Evolutionary conservation across 2,888 invertebrate species (phyloP).

Genomic region (Antheraea yamamai): DNA sequence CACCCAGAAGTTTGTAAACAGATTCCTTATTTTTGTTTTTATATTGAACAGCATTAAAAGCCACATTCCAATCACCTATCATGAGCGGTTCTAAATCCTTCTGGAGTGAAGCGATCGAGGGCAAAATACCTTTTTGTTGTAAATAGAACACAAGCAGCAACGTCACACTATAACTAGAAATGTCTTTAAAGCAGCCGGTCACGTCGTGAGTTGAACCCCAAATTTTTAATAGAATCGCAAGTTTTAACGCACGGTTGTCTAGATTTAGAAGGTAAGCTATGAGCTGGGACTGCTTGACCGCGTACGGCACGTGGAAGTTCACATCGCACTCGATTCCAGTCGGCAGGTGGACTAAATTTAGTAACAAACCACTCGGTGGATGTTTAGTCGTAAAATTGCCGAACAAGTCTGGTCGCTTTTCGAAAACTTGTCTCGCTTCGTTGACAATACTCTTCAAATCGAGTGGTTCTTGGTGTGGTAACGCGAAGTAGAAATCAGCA

Average conservation of each 20-base stretch:
- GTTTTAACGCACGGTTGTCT: conserved; percentile 25
- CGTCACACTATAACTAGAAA: conserved; percentile 25
- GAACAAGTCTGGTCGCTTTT: conserved; percentile 28
- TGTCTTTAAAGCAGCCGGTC: background rate
- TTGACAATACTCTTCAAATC: conserved; percentile 18
- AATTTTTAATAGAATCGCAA: conserved; percentile 31
- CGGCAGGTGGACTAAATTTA: conserved; percentile 24
- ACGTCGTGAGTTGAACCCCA: conserved; percentile 29
- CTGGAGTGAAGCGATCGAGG: conserved; percentile 25
- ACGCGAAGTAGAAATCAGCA: conserved; percentile 30
- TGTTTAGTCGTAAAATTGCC: background rate
- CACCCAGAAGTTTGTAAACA: conserved; percentile 43
- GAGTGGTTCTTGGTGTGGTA: conserved; percentile 23
- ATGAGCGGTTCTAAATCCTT: conserved; percentile 9
- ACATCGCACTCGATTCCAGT: conserved; percentile 28
- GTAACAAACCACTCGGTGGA: background rate
- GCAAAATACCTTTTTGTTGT: conserved; percentile 31
- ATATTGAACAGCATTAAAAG: conserved; percentile 10
- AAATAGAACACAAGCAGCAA: conserved; percentile 36
- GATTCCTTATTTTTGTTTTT: conserved; percentile 24
- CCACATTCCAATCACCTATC: conserved; percentile 24
- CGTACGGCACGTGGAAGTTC: conserved; percentile 19
- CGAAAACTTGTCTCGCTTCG: conserved; percentile 23
- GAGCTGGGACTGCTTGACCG: conserved; percentile 18
- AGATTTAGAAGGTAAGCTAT: conserved; percentile 30